These are phyloP conservation scores for Atta texana DNA, from an alignment of 1,140 invertebrate genomes.

Conservation along the genomic window DNA sequence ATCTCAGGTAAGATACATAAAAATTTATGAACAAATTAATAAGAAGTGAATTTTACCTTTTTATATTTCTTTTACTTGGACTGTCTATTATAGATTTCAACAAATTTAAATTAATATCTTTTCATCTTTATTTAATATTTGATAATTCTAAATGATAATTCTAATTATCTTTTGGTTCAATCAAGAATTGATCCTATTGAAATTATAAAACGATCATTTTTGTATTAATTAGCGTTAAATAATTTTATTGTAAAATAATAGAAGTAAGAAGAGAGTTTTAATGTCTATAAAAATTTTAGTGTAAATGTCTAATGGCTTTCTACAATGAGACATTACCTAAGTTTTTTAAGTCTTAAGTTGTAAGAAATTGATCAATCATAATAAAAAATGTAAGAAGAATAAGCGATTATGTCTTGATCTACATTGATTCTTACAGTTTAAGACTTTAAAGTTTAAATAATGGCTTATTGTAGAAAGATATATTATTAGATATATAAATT, in stretches of 20 bases:
- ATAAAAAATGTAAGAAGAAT: too few relatives aligned
- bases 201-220: background rate
- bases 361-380: too few relatives aligned
- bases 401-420: too few relatives aligned
- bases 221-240: background rate
- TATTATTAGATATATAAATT: background rate
- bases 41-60: conserved; percentile 3
- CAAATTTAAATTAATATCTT: background rate
- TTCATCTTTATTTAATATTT: background rate
- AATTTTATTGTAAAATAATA: background rate
- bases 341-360: too few relatives aligned
- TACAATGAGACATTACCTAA: too few relatives aligned
- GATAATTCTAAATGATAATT: background rate
- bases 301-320: background rate
- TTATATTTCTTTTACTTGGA: background rate
- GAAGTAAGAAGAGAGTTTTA: background rate
- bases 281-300: background rate
- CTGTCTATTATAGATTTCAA: background rate
- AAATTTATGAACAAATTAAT: conserved; percentile 23
- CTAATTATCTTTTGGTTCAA: background rate
- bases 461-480: too few relatives aligned
- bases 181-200: background rate
- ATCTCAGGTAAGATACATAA: conserved; percentile 85
- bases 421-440: too few relatives aligned
- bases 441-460: too few relatives aligned